Base-by-base conservation (phyloP, 35 echinoderm and acorn worm species). In the Patiria miniata region DNA sequence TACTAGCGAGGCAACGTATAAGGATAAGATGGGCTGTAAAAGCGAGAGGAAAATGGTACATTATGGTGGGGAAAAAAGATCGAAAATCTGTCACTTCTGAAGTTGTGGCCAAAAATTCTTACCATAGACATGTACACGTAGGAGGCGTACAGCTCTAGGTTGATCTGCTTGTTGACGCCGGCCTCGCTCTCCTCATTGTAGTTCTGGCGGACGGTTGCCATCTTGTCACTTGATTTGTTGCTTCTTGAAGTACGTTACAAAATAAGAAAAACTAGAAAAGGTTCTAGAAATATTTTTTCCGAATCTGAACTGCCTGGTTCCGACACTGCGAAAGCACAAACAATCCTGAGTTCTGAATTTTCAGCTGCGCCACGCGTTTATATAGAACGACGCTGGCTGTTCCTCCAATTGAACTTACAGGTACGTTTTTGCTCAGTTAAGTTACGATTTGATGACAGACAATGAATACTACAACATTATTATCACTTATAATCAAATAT, bases 141-240 rank as follows among this genome's bases (percentile, higher is more conserved):
- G 23, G 91, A 94, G 1, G 95, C 95, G 56, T 91, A 91, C 81
- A 98, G 77, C 82, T 98, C 95, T 39, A 98, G 53, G 81, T 98
- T 98, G 85, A 94, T 98, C 53, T 98, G 95, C 61, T 91, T 94
- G 95, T 98, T 98, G 36, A 97, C 87, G 52, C 87, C 90, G 16
- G 88, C 91, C 76, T 98, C 95, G 36, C 78, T 91, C 33, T 91
- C 85, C 32, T 84, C 82, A 57, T 98, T 81, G 86, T 89, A 98
- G 61, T 98, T 98, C 44, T 98, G 91, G 34, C 94, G 73, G 76
- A 68, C 53, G 77, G 85, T 53, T 17, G 79, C 61, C 93, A 95
- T 95, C 51, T 76, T 85, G 81, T 80, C 44, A 52, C 44, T 80
- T 73, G 65, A 73, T 73, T 73, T 73, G 65, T 39, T 69, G 65